Base-by-base conservation (phyloP, 1,140 invertebrate species). In the Capitella teleta region DNA sequence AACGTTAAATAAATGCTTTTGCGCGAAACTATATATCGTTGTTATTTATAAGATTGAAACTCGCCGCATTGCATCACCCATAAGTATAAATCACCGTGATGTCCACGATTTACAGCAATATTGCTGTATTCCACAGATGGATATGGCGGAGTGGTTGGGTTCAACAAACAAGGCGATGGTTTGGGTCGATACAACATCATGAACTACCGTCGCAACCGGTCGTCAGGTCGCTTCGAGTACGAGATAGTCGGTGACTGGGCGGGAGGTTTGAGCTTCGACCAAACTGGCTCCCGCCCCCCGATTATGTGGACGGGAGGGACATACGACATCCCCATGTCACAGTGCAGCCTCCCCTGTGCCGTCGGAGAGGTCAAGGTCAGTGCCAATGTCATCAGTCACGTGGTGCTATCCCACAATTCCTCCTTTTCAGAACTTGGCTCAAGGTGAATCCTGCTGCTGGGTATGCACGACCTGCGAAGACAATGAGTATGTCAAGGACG, bases 351-450 rank as follows among this genome's bases (percentile, higher is more conserved):
- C 21, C 74, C 78, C 25, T 84, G 82, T 58, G 70, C 74, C 24
- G 61, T 73, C n/a, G 81, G 80, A 28, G 75, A 79, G 67, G 87
- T 88, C 50, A 94, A 93, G 74, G n/a, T n/a, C n/a, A n/a, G n/a
- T n/a, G n/a, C n/a, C n/a, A n/a, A n/a, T n/a, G n/a, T n/a, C n/a
- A n/a, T n/a, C n/a, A n/a, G n/a, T n/a, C n/a, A n/a, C n/a, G n/a
- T n/a, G n/a, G n/a, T n/a, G n/a, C n/a, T n/a, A n/a, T n/a, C n/a
- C n/a, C n/a, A n/a, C n/a, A n/a, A n/a, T n/a, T n/a, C n/a, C n/a
- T n/a, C n/a, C n/a, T n/a, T n/a, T n/a, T n/a, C n/a, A n/a, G n/a
- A 84, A 88, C 69, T 89, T 91, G 67, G 83, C 90, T 18, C 86
- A 91, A 64, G 89, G 88, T 0, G 86, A 82, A 60, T 92, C 87